These are phyloP conservation scores for Tenrec ecaudatus DNA, from an alignment of 2,113 vertebrate species.

Conservation along the genomic window DNA sequence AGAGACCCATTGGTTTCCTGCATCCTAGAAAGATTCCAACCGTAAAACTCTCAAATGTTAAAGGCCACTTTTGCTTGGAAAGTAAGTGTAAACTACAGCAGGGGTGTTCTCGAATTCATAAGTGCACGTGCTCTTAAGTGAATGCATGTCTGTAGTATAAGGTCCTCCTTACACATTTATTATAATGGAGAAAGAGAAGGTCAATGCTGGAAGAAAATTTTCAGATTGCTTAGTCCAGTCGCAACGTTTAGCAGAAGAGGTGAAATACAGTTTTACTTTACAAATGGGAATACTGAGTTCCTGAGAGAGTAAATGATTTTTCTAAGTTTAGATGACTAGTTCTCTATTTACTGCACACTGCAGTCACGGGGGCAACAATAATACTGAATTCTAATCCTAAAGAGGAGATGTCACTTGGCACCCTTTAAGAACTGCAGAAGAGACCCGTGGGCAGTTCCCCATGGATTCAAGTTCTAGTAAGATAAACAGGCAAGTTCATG, in stretches of 20 bases:
- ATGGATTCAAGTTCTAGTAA: not conserved
- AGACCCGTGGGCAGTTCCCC: too few species aligned
- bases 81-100: constrained; percentile 39
- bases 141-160: not conserved
- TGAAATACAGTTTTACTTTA: constrained; percentile 46
- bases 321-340: constrained; percentile 51
- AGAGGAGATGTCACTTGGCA: constrained; percentile 44
- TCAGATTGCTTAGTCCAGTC: constrained; percentile 15
- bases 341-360: constrained; percentile 31
- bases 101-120: constrained; percentile 15
- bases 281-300: constrained; percentile 39
- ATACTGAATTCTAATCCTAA: constrained; percentile 35
- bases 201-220: constrained; percentile 12
- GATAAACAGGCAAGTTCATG: constrained; percentile 3
- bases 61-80: constrained; percentile 42
- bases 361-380: constrained; percentile 6
- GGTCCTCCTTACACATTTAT: constrained; percentile 24
- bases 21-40: constrained; percentile 9
- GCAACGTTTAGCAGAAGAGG: constrained; percentile 26
- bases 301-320: constrained; percentile 48
- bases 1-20: constrained; percentile 20
- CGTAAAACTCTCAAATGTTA: constrained; percentile 38
- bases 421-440: constrained; percentile 11
- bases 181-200: not conserved
- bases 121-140: constrained; percentile 7